Conservation (phyloP, 2,797 vertebrate species). For the Helostoma temminkii region DNA sequence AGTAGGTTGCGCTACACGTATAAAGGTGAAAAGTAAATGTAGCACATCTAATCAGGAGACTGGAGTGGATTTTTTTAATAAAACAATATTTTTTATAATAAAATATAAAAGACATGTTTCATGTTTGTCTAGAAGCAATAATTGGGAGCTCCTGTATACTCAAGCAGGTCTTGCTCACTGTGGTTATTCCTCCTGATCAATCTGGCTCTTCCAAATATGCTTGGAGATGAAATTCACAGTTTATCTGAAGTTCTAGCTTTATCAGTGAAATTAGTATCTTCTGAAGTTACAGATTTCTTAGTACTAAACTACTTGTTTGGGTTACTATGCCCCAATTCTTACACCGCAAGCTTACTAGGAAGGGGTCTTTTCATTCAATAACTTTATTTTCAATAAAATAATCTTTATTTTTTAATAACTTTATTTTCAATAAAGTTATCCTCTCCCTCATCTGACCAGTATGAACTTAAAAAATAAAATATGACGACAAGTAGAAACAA, state of each 20-base stretch:
- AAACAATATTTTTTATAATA: no score
- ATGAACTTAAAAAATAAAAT: background rate
- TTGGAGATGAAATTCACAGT: background rate
- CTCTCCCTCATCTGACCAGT: background rate
- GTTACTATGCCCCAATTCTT: background rate
- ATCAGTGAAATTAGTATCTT: background rate
- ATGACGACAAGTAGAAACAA: background rate
- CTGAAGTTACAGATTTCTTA: background rate
- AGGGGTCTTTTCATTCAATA: background rate
- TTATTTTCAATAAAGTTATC: no score
- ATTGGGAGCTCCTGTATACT: no score
- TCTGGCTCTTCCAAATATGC: background rate
- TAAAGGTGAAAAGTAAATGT: background rate
- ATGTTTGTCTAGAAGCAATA: background rate
- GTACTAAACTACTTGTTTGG: background rate
- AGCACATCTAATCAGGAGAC: background rate
- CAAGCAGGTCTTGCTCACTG: background rate
- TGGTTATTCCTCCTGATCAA: background rate
- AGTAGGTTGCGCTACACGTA: background rate
- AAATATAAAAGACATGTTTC: no score
- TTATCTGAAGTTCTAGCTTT: background rate
- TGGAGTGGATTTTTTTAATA: no score
- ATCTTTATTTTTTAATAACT: background rate
- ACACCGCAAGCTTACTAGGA: background rate
- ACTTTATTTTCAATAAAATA: background rate